Conservation (phyloP, 30 jellyfish, hydroid and myxozoan genomes). For the Aurelia aurita complex sp. Pacific region DNA sequence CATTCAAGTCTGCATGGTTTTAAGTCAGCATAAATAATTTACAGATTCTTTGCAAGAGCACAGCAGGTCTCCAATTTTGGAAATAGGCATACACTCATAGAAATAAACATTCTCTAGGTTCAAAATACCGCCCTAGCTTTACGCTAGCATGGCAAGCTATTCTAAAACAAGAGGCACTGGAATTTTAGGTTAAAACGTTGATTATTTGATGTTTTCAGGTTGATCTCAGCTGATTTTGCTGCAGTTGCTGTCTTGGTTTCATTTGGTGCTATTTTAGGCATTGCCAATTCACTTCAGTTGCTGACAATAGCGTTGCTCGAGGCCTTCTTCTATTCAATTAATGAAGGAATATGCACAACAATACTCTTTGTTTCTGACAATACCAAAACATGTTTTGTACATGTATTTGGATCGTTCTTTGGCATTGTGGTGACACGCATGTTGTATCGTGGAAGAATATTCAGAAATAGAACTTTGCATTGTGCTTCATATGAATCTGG, state of each 20-base stretch:
- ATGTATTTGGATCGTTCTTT: constrained; percentile 81
- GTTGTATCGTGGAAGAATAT: constrained; percentile 66
- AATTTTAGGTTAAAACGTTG: too few relatives aligned
- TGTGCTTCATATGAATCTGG: constrained; percentile 76
- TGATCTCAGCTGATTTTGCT: constrained; percentile 90
- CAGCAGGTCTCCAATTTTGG: too few relatives aligned
- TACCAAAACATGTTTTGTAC: constrained; percentile 78
- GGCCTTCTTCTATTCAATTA: constrained; percentile 71
- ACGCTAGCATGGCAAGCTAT: too few relatives aligned
- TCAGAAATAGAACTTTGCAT: constrained; percentile 34
- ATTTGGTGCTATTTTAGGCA: constrained; percentile 89
- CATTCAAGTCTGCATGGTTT: too few relatives aligned
- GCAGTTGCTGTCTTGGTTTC: constrained; percentile 78
- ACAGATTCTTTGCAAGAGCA: too few relatives aligned
- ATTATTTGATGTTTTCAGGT: constrained; percentile 24
- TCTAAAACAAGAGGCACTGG: too few relatives aligned
- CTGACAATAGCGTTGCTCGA: constrained; percentile 75
- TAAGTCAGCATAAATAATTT: too few relatives aligned
- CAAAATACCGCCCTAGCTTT: too few relatives aligned
- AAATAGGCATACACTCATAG: too few relatives aligned
- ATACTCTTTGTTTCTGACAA: constrained; percentile 60
- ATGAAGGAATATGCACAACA: constrained; percentile 75
- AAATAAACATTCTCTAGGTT: too few relatives aligned
- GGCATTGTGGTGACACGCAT: constrained; percentile 82
- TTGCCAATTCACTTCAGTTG: constrained; percentile 81